A percentile compares a stretch with the other conserved stretches of the same genome.
These are phyloP conservation scores for Takifugu rubripes DNA, from an alignment of 2,797 vertebrate species.

Conservation along the genomic window DNA sequence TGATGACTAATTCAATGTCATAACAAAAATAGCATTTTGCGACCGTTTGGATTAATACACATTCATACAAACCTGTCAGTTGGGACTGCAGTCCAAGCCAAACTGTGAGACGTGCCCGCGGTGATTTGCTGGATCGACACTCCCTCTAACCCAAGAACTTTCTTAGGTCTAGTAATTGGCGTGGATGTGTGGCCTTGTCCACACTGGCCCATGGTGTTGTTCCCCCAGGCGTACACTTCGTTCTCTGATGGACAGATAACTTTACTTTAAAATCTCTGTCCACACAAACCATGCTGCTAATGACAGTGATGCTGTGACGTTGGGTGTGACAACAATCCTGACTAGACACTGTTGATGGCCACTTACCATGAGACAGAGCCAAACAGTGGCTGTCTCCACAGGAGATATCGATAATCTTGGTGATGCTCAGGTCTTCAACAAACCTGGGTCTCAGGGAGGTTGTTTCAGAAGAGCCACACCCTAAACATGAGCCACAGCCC, in stretches of 20 bases:
- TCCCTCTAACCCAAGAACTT: constrained; percentile 80
- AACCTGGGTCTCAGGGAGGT: constrained; percentile 78
- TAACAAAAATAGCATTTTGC: neutral
- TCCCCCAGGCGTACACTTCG: constrained; percentile 85
- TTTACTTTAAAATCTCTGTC: neutral
- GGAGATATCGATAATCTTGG: constrained; percentile 83
- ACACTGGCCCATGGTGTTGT: constrained; percentile 86
- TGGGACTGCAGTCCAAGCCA: constrained; percentile 83
- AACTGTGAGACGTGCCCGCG: constrained; percentile 82
- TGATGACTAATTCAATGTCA: neutral
- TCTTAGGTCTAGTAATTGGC: constrained; percentile 82
- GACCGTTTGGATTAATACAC: neutral
- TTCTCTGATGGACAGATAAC: constrained; percentile 68
- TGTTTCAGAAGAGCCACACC: constrained; percentile 81
- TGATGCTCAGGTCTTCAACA: constrained; percentile 80
- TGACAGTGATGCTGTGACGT: no score
- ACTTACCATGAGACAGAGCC: constrained; percentile 79
- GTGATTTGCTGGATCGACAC: constrained; percentile 83
- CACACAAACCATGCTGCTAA: neutral
- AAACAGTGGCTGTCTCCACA: constrained; percentile 85
- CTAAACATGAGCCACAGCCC: constrained; percentile 83
- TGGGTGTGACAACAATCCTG: no score
- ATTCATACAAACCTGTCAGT: constrained; percentile 73
- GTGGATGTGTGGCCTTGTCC: constrained; percentile 83
- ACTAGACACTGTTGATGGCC: neutral